These are phyloP conservation scores for Tangara arthus DNA, from an alignment of 2,797 vertebrate genomes.

Conservation along the genomic window DNA sequence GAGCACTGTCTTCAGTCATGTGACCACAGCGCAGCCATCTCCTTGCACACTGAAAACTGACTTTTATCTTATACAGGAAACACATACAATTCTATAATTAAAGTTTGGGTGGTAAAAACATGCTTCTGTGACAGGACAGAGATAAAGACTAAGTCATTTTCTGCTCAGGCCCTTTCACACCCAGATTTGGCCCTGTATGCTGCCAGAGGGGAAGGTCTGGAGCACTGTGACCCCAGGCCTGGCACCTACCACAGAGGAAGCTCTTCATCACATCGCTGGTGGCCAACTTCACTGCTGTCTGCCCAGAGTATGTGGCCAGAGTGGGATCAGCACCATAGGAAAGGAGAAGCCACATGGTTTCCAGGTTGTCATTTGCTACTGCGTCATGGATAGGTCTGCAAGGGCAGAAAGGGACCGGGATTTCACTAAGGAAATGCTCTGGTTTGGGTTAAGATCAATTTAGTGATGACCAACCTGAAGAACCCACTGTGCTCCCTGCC, in stretches of 20 bases:
- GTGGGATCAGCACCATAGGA: slow-evolving; percentile 97
- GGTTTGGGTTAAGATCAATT: background rate
- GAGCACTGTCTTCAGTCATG: background rate
- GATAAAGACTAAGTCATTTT: background rate
- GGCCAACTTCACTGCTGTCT: slow-evolving; percentile 93
- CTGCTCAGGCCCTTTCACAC: background rate
- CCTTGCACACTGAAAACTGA: background rate
- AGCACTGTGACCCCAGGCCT: background rate
- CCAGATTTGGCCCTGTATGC: background rate
- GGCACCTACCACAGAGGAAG: slow-evolving; percentile 88
- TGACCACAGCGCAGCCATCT: background rate
- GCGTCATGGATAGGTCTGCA: slow-evolving; percentile 94
- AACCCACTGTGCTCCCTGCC: background rate
- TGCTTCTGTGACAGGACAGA: background rate
- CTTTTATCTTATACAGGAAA: background rate
- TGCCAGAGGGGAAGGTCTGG: background rate
- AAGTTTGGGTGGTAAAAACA: background rate
- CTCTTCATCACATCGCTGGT: slow-evolving; percentile 91
- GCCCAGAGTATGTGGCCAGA: slow-evolving; percentile 95
- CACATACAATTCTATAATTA: background rate
- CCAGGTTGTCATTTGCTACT: slow-evolving; percentile 93
- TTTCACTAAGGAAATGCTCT: background rate
- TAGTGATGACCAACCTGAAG: rapidly evolving
- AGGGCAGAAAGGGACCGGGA: background rate
- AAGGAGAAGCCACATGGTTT: slow-evolving; percentile 93